A percentile compares a stretch with the other conserved stretches of the same genome.
phyloP scores from a whole-genome alignment of 2,888 invertebrate species.

The Calliscelio sp. region DNA sequence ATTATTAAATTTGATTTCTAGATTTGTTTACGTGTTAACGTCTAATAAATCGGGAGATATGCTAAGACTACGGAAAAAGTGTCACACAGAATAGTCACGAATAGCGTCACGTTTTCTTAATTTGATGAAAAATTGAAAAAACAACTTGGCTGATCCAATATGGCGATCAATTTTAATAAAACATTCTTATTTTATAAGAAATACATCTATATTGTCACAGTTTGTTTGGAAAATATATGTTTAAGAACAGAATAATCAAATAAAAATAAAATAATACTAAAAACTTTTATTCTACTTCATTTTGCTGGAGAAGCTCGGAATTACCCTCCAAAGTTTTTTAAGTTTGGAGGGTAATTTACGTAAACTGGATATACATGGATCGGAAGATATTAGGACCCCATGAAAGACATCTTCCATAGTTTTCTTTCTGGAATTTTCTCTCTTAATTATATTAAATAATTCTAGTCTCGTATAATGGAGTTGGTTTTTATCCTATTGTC shows the following conservation, averaged over 20 bases:
- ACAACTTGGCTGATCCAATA: not conserved
- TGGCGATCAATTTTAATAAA: conserved; percentile 3
- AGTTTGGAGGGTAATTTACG: conserved; percentile 10
- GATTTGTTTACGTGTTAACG: too few species aligned
- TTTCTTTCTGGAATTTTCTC: conserved; percentile 74
- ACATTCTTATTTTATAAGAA: not conserved
- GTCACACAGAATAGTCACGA: too few species aligned
- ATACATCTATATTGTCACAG: not conserved
- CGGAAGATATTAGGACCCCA: conserved; percentile 33
- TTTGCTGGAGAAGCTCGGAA: not conserved
- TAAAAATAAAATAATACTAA: not conserved
- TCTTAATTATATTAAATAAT: conserved; percentile 29
- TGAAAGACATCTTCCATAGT: conserved; percentile 74
- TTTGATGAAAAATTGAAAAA: not conserved
- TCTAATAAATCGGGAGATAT: too few species aligned
- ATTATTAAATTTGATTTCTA: too few species aligned
- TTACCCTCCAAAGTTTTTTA: not conserved
- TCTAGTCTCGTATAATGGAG: too few species aligned
- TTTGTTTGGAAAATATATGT: not conserved
- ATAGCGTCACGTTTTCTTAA: too few species aligned
- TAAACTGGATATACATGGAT: conserved; percentile 46
- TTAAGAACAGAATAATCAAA: not conserved
- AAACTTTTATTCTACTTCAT: not conserved
- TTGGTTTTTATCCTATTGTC: too few species aligned
- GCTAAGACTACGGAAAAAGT: too few species aligned